Conservation (phyloP, 2,797 vertebrate species). For the Alectoris magna region DNA sequence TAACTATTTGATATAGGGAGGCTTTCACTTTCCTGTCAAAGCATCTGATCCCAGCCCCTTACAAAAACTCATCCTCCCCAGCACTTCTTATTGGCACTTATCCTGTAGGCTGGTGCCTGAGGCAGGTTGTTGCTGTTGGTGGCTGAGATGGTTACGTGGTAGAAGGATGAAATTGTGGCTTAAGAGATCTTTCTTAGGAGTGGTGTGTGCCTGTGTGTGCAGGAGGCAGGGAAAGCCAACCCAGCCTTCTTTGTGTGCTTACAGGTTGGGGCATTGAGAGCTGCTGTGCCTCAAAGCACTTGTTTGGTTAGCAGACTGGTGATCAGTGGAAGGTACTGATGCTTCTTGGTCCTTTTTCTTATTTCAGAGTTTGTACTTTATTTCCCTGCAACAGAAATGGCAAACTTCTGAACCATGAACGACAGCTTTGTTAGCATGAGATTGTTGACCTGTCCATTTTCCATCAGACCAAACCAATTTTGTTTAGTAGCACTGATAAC, state of each 20-base stretch:
- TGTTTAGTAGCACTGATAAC: background rate
- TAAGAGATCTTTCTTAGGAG: background rate
- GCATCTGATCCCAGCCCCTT: background rate
- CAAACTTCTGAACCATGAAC: background rate
- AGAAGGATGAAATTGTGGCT: background rate
- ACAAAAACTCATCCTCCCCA: background rate
- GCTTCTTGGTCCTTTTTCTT: background rate
- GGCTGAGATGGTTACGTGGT: background rate
- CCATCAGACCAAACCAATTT: background rate
- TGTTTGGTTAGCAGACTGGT: background rate
- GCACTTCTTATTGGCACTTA: background rate
- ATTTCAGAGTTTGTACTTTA: background rate
- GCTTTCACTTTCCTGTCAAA: background rate
- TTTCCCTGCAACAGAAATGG: background rate
- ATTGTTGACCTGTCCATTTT: background rate
- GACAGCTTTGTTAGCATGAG: background rate
- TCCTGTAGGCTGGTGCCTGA: background rate
- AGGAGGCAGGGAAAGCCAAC: background rate
- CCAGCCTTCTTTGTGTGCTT: background rate
- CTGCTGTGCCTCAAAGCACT: background rate
- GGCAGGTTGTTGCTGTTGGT: background rate
- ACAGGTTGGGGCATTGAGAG: background rate
- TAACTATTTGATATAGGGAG: background rate
- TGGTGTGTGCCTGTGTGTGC: background rate
- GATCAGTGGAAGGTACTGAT: background rate